Conservation (phyloP, 2,113 vertebrate species). For the Myrmecobius fasciatus region DNA sequence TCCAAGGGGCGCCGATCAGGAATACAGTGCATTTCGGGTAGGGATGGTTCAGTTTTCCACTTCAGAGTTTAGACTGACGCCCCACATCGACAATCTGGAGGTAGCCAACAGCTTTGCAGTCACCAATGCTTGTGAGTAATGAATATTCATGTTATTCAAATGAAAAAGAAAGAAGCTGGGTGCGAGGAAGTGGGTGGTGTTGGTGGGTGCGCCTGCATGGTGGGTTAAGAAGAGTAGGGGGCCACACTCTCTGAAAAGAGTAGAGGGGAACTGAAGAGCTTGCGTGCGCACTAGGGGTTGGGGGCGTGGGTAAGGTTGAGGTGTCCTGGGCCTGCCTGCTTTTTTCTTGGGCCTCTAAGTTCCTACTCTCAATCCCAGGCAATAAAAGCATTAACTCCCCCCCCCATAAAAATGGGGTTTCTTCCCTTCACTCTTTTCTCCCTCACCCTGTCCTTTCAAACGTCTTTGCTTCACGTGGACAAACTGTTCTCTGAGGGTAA, state of each 20-base stretch:
- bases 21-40: slow-evolving; percentile 99
- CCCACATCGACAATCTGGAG: slow-evolving; percentile 99
- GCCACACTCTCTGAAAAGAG: neutral
- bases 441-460: neutral
- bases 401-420: neutral
- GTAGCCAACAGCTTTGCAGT: slow-evolving; percentile 99
- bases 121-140: slow-evolving; percentile 98
- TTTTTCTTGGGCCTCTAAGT: neutral
- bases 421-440: neutral
- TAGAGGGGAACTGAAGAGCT: neutral
- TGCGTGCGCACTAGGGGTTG: neutral
- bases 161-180: slow-evolving; percentile 32
- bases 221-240: slow-evolving; percentile 35
- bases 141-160: slow-evolving; percentile 52
- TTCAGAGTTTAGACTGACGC: slow-evolving; percentile 95
- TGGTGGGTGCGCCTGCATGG: slow-evolving; percentile 65
- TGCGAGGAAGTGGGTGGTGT: slow-evolving; percentile 1
- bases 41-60: slow-evolving; percentile 98
- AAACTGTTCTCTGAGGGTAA: slow-evolving; percentile 41
- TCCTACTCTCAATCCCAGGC: neutral
- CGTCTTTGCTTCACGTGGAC: slow-evolving; percentile 8
- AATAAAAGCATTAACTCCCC: neutral
- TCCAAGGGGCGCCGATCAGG: slow-evolving; percentile 97
- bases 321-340: neutral
- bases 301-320: neutral